Evolutionary conservation across 2,797 vertebrate species (phyloP).

Genomic region (Paguma larvata): DNA sequence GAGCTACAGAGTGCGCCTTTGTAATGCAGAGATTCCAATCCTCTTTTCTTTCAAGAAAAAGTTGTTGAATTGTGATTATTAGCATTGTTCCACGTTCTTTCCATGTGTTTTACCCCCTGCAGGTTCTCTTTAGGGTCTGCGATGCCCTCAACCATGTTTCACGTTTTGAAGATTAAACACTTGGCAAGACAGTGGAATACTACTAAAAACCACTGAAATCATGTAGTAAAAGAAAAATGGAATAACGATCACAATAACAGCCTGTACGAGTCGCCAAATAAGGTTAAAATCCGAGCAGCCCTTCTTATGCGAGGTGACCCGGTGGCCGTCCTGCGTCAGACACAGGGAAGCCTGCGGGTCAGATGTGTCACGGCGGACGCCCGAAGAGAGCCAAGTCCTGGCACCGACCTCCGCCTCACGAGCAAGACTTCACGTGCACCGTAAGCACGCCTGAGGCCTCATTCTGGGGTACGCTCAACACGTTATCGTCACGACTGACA

Average conservation of each 20-base stretch:
- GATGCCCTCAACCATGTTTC: not conserved
- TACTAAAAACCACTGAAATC: not conserved
- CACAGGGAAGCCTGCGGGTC: not conserved
- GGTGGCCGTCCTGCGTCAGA: not conserved
- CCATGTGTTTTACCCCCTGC: too few species aligned
- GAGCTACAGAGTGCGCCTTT: not conserved
- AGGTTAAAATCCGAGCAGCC: not conserved
- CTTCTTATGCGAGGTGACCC: rapidly evolving
- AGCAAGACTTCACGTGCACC: rapidly evolving
- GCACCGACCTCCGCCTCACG: not conserved
- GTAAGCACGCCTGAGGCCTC: rapidly evolving
- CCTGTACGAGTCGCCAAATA: not conserved
- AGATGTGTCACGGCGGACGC: rapidly evolving
- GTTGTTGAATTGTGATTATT: not conserved
- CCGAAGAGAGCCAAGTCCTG: not conserved
- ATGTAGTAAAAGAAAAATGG: not conserved
- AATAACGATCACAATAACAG: not conserved
- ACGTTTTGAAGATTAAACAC: not conserved
- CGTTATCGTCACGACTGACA: too few species aligned
- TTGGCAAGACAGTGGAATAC: not conserved
- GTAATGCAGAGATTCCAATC: not conserved
- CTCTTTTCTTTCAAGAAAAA: not conserved
- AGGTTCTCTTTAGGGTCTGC: too few species aligned
- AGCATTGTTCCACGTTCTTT: not conserved
- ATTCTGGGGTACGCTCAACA: not conserved